Evolutionary conservation across 1,140 invertebrate species (phyloP).

Genomic region (Apis laboriosa): DNA sequence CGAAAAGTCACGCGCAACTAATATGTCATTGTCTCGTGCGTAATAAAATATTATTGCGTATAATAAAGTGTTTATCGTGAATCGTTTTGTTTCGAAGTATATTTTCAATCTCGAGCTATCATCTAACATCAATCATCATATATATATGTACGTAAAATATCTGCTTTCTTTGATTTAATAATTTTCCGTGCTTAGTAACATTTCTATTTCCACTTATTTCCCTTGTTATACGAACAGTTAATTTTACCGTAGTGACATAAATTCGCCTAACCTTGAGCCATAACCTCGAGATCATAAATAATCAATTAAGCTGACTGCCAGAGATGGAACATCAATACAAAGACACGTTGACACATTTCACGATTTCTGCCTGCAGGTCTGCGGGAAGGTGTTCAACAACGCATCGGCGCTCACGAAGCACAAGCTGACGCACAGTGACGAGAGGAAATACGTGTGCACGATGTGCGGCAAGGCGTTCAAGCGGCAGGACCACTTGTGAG

Average conservation of each 20-base stretch:
- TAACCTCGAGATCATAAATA: background rate
- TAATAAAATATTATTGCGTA: too few relatives aligned
- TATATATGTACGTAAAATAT: too few relatives aligned
- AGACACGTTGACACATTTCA: conserved; percentile 60
- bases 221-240: too few relatives aligned
- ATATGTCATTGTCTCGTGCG: too few relatives aligned
- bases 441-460: conserved; percentile 96
- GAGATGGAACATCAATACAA: background rate
- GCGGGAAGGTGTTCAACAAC: conserved; percentile 98
- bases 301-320: conserved; percentile 30
- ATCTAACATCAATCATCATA: too few relatives aligned
- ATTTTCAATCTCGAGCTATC: too few relatives aligned
- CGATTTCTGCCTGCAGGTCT: conserved; percentile 85
- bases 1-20: too few relatives aligned
- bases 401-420: conserved; percentile 98
- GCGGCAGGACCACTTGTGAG: conserved; percentile 98
- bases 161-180: too few relatives aligned
- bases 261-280: background rate
- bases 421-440: conserved; percentile 98
- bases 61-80: too few relatives aligned
- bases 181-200: too few relatives aligned
- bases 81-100: too few relatives aligned
- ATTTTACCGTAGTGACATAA: background rate
- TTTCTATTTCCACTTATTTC: too few relatives aligned
- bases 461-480: conserved; percentile 99